Conservation (phyloP, 2,113 vertebrate species). For the Elaphurus davidianus region DNA sequence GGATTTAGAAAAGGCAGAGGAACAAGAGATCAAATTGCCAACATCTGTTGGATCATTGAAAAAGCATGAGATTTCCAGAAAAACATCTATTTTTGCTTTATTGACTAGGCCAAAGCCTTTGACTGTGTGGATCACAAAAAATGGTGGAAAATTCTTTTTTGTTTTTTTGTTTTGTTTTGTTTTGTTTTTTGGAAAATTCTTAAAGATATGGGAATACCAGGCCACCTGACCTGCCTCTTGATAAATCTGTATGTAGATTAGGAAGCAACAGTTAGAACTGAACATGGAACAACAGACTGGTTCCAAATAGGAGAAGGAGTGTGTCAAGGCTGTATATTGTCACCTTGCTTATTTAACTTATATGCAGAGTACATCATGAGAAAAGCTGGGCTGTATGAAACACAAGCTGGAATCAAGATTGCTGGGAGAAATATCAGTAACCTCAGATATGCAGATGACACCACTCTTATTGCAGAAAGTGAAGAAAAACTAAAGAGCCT, state of each 20-base stretch:
- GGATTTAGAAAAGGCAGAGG: neutral
- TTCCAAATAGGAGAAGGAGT: neutral
- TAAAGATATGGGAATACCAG: neutral
- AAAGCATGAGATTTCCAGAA: neutral
- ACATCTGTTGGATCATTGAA: rapidly evolving
- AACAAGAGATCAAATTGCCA: neutral
- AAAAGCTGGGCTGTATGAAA: rapidly evolving
- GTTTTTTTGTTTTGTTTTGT: too few relatives aligned
- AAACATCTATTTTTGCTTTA: neutral
- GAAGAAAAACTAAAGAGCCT: neutral
- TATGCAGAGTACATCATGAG: neutral
- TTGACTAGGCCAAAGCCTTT: neutral
- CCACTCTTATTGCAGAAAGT: neutral
- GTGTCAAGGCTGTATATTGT: neutral
- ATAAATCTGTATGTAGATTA: neutral
- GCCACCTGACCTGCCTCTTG: neutral
- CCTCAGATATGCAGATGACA: neutral
- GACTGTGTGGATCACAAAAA: neutral
- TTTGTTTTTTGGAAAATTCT: neutral
- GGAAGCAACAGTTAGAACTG: neutral
- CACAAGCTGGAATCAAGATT: neutral
- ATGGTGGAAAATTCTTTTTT: neutral
- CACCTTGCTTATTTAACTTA: neutral
- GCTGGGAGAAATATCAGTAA: rapidly evolving
- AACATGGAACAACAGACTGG: neutral